A percentile compares a stretch with the other conserved stretches of the same genome.
Conservation (phyloP, 1,140 invertebrate genomes). For the Drosophila ohnishii region DNA sequence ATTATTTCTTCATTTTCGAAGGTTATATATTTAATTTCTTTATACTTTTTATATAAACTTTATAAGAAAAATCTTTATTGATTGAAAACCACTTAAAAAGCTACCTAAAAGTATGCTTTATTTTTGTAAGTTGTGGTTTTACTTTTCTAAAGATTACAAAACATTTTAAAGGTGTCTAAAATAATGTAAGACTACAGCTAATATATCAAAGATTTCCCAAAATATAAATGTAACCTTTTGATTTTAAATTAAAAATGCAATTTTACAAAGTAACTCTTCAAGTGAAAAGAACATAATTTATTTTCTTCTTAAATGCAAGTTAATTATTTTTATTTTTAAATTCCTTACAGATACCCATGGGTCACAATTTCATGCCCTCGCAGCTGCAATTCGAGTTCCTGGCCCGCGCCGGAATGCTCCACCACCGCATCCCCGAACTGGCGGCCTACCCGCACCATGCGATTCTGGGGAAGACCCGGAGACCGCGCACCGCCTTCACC, state of each 20-base stretch:
- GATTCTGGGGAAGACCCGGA: conserved; percentile 95
- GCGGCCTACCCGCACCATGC: conserved; percentile 87
- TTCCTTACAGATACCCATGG: conserved; percentile 71
- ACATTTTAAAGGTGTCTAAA: not conserved
- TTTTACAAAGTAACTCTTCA: not conserved
- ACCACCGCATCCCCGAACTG: conserved; percentile 90
- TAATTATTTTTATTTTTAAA: not conserved
- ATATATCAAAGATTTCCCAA: not conserved
- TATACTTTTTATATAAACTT: not conserved
- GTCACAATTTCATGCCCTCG: conserved; percentile 85
- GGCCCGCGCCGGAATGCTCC: conserved; percentile 92
- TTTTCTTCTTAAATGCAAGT: not conserved
- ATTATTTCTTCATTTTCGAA: not conserved
- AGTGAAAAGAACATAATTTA: too few relatives aligned
- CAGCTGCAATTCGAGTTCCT: conserved; percentile 93
- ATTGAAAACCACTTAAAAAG: not conserved
- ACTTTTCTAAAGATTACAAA: too few relatives aligned
- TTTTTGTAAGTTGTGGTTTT: not conserved
- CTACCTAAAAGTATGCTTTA: not conserved
- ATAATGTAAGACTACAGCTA: too few relatives aligned
- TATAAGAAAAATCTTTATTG: not conserved
- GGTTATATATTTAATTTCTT: too few relatives aligned
- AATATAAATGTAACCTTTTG: too few relatives aligned
- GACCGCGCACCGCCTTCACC: conserved; percentile 98
- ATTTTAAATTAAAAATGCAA: not conserved